phyloP scores from a whole-genome alignment of 2,888 invertebrate species.

The Poecilus cupreus region DNA sequence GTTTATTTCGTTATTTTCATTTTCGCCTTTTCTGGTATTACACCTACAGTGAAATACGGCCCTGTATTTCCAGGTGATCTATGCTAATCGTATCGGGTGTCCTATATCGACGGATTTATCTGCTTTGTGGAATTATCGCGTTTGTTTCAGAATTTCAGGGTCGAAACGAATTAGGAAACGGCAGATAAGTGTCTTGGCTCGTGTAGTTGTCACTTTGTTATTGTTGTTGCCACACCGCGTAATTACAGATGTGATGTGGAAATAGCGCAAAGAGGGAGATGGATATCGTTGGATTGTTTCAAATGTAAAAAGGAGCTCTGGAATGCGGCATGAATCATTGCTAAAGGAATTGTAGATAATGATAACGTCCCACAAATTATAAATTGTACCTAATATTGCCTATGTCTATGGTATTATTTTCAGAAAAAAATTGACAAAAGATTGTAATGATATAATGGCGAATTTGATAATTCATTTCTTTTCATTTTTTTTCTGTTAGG shows the following conservation, averaged over 20 bases:
- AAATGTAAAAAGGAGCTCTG: neutral
- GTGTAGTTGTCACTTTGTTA: slow-evolving; percentile 28
- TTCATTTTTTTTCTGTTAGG: no score
- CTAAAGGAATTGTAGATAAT: no score
- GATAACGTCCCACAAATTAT: no score
- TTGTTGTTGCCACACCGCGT: slow-evolving; percentile 23
- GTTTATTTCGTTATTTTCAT: no score
- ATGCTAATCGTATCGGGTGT: neutral
- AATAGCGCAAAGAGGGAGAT: neutral
- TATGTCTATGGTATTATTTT: no score
- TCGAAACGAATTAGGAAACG: slow-evolving; percentile 28
- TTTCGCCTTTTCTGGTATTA: no score
- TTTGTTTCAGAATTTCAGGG: slow-evolving; percentile 31
- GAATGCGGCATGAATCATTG: slow-evolving; percentile 9
- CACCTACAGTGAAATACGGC: no score
- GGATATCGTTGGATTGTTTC: slow-evolving; percentile 15
- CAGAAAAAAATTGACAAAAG: no score
- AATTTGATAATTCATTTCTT: no score
- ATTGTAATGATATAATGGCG: no score
- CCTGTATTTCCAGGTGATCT: neutral
- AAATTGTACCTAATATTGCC: no score
- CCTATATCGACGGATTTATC: neutral
- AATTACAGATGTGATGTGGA: slow-evolving; percentile 18
- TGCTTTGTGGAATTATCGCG: neutral
- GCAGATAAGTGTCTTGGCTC: slow-evolving; percentile 1